Evolutionary conservation across 2,797 vertebrate genomes (phyloP), one percentile per base, ranked within the genome.

Genomic region (Acanthurus lineatus): DNA sequence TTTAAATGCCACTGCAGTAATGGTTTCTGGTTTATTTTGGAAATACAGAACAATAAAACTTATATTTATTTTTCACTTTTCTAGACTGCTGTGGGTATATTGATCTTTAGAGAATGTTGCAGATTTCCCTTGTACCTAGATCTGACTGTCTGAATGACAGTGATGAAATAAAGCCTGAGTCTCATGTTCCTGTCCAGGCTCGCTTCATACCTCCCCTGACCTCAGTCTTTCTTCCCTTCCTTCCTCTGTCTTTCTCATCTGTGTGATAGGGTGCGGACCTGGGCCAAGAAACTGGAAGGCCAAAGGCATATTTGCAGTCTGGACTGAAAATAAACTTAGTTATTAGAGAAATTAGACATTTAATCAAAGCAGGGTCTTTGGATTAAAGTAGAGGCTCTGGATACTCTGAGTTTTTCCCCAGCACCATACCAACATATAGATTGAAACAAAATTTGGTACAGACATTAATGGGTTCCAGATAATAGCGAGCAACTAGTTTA

Each of bases 151-250:
- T 25, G 49, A 73, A 8, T 62, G 49, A 57, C 45, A 15, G 60
- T 73, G 48, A 20, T 60, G 64, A 48, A 60, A 65, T 20, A 44
- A 12, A 57, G 59, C 28, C 54, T 72, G 9, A 66, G 53, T 32
- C 19, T 38, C 42, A 35, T 49, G 64, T 81, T 77, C 87, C 75
- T 90, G 91, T 78, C 81, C 70, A 77, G 83, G 22, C 91, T 86
- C 8, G 91, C 64, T 51, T 64, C n/a, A 19, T 68, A 45, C 77
- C 57, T 73, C 67, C 63, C 60, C 48, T 67, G 6, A 47, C 54
- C 45, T 52, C 38, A 22, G 17, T 38, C 62, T 59, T 15, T 53
- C 64, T 70, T 40, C 42, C 44, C 22, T 52, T 66, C 49, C 56
- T 74, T 68, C 70, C 52, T 76, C 59, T 8, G 6, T 57, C 52